Conservation (phyloP, 2,797 vertebrate genomes). For the Amniataba percoides region DNA sequence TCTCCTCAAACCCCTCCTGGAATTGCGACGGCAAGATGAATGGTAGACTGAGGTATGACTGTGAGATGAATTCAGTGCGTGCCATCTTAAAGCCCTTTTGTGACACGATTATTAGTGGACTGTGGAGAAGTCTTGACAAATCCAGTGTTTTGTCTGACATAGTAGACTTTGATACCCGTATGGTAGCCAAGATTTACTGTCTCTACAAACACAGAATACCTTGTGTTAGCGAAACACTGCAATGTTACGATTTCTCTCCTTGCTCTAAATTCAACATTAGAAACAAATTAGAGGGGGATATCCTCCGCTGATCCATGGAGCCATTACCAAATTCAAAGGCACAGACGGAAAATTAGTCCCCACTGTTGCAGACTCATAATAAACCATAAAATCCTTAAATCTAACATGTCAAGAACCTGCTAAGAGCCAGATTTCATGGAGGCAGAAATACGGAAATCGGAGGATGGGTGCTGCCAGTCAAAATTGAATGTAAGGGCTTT, state of each 20-base stretch:
- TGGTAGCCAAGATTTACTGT: neutral
- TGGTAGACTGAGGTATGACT: conserved; percentile 58
- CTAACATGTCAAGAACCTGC: conserved; percentile 61
- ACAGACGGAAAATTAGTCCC: conserved; percentile 29
- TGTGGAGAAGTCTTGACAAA: conserved; percentile 38
- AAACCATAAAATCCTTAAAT: conserved; percentile 51
- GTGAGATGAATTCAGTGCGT: conserved; percentile 45
- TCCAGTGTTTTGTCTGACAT: conserved; percentile 16
- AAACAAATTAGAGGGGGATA: conserved; percentile 25
- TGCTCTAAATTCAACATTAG: conserved; percentile 17
- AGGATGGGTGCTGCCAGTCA: conserved; percentile 78
- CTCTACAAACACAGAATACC: neutral
- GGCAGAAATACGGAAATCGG: conserved; percentile 59
- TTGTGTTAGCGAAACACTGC: neutral
- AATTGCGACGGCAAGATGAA: conserved; percentile 71
- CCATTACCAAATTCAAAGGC: conserved; percentile 35
- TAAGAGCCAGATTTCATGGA: conserved; percentile 57
- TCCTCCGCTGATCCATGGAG: conserved; percentile 11
- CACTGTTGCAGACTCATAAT: conserved; percentile 40
- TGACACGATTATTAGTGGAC: conserved; percentile 33
- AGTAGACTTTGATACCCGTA: conserved; percentile 19
- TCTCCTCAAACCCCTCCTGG: conserved; percentile 73
- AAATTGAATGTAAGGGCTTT: conserved; percentile 70
- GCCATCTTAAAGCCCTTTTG: conserved; percentile 43
- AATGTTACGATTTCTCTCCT: conserved; percentile 2